Percentiles rank a stretch among this genome's conserved stretches.
phyloP scores from a whole-genome alignment of 2,113 vertebrate genomes.

The Turdus rufiventris region DNA sequence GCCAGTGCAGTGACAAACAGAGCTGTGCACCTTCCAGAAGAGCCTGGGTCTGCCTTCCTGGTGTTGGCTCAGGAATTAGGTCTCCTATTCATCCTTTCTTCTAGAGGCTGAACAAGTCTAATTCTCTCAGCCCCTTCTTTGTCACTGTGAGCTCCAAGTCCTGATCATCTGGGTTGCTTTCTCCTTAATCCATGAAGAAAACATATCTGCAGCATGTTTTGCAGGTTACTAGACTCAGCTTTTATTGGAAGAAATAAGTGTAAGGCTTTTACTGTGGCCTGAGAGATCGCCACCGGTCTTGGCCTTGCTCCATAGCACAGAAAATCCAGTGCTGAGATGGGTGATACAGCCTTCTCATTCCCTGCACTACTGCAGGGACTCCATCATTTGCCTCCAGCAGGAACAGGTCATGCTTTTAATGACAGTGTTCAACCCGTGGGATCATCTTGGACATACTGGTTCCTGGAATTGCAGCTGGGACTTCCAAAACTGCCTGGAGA shows the following conservation, averaged over 20 bases:
- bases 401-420: slow-evolving; percentile 39
- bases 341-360: neutral
- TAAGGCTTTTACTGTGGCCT: neutral
- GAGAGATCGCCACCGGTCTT: neutral
- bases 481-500: slow-evolving; percentile 10
- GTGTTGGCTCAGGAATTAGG: neutral
- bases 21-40: neutral
- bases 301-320: neutral
- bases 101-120: neutral
- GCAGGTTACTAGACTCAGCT: neutral
- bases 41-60: neutral
- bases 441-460: slow-evolving; percentile 2
- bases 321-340: neutral
- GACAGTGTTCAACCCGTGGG: neutral
- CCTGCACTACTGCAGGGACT: neutral
- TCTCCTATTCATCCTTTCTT: neutral
- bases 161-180: neutral
- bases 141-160: neutral
- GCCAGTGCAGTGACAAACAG: neutral
- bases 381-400: neutral
- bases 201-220: neutral
- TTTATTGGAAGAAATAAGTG: neutral
- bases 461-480: neutral
- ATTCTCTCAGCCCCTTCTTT: neutral
- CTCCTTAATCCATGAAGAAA: neutral